phyloP scores from a whole-genome alignment of 2,888 invertebrate genomes.

The Apomyelois bistriatella region DNA sequence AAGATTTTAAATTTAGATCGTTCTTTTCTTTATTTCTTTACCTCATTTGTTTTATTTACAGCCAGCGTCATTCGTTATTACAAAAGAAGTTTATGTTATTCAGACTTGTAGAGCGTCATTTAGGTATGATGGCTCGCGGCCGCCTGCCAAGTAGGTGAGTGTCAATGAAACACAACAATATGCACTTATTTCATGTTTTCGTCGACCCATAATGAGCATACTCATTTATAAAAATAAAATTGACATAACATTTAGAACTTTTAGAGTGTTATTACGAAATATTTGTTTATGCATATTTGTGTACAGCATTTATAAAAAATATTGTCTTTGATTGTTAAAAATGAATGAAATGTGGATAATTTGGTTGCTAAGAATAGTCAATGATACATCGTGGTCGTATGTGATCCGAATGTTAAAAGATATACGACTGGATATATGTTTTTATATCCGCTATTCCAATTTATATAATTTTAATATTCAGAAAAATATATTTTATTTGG shows the following conservation, averaged over 20 bases:
- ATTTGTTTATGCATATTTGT: background rate
- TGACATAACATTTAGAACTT: slow-evolving; percentile 11
- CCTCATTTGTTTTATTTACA: slow-evolving; percentile 34
- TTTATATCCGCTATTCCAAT: slow-evolving; percentile 7
- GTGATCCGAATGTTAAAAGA: slow-evolving; percentile 11
- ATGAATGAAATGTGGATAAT: slow-evolving; percentile 18
- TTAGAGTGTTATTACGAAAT: background rate
- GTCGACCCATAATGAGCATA: slow-evolving; percentile 23
- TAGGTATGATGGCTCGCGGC: slow-evolving; percentile 1
- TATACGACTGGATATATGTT: slow-evolving; percentile 2
- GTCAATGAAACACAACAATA: slow-evolving; percentile 49
- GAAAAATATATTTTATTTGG: slow-evolving; percentile 1
- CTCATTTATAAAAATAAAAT: slow-evolving; percentile 20
- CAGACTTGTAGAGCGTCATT: slow-evolving; percentile 23
- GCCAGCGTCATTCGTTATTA: slow-evolving; percentile 29
- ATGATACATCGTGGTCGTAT: background rate
- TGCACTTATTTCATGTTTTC: slow-evolving; percentile 25
- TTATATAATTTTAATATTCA: slow-evolving; percentile 8
- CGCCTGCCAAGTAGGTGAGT: slow-evolving; percentile 72
- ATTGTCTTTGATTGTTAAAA: slow-evolving; percentile 23
- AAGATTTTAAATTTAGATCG: slow-evolving; percentile 64
- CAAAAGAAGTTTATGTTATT: slow-evolving; percentile 26
- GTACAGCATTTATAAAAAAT: background rate
- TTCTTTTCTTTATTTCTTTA: slow-evolving; percentile 44
- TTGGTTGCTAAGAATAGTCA: slow-evolving; percentile 13